Base-by-base conservation (phyloP, 2,797 vertebrate species). In the Allobates femoralis region DNA sequence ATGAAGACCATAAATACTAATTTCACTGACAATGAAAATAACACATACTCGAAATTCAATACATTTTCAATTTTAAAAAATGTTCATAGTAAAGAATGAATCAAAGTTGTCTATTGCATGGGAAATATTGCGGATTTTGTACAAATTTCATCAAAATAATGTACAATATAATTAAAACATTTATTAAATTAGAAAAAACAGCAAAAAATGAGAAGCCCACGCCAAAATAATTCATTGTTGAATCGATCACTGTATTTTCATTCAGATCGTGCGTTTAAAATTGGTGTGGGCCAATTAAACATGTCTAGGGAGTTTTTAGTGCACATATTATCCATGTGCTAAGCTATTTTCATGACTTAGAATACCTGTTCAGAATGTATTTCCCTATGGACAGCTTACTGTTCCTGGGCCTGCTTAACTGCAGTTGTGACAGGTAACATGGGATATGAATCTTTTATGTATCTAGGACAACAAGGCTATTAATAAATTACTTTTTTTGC, bases 391-490 rank as follows among this genome's bases (percentile, higher is more conserved):
- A 34, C 1, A 23, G 28, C 19, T 21, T 23, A 34, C 51, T 19
- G 55, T 77, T 56, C 55, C 28, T n/a, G 30, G 5, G 32, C 32
- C 32, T 37, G 32, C 75, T 56, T 56, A 19, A 11, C 30, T 28
- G 55, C 5, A 2, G 26, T 26, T 37, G 32, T 60, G 53, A 60
- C 30, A 79, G 53, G 53, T 79, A 53, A 78, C 55, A 55, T 55
- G 75, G 75, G 53, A 58, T 56, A n/a, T n/a, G 53, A 37, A 58
- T 58, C 21, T 23, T 78, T 34, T 79, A 58, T 79, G 76, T 79
- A 79, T 79, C 76, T 79, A 60, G 76, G 55, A 34, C 76, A 79
- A 60, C 32, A 60, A 30, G 23, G 21, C 76, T 79, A 79, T 60
- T 58, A 58, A 79, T 60, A 79, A 34, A 41, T 56, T 37, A 37